Base-by-base conservation (phyloP, 1,140 invertebrate genomes). In the Rhyzopertha dominica region DNA sequence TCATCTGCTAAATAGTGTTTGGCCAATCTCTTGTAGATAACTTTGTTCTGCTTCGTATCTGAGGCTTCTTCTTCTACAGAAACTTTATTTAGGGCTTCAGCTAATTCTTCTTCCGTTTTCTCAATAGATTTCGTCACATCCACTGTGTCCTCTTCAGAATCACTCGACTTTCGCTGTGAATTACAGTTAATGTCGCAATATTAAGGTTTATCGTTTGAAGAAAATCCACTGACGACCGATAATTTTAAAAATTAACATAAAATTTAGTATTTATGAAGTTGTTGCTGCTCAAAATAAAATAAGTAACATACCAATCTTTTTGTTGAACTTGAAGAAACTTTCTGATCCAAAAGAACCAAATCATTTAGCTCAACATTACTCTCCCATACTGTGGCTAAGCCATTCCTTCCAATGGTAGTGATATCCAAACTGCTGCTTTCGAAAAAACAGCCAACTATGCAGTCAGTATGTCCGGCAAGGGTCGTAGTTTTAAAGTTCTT, bases 391-490 rank as follows among this genome's bases (percentile, higher is more conserved):
- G 82, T 89, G 7, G 53, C 60, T 48, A 76, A 76, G 2, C 79
- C 79, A 63, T 80, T 87, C 66, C 77, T 74, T 56, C 83, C 81
- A 9, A 91, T 66, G 3, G 86, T 87, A 35, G 79, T 82, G 1
- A 88, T 66, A 71, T 96, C 85, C 52, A 95, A 79, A 53, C 80
- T 86, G 37, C 89, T 78, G 43, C 81, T 75, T 63, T 93, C 88
- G 72, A 98, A 98, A 65, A 90, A 95, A 47, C 85, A 84, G 1
- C 78, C 80, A 5, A 95, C 78, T 43, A 98, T 82, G 2, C 67
- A 58, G 63, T 94, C 87, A 1, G 81, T 82, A 65, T 97, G 91
- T 18, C 87, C 77, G 29, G 85, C 83, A 13, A 97, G 62, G 1
- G 82, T 77, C 56, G 77, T 81, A 17, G 77, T 78, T 14, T 75